Evolutionary conservation across 2,888 invertebrate genomes (phyloP).

Genomic region (Callyntrura sp.): DNA sequence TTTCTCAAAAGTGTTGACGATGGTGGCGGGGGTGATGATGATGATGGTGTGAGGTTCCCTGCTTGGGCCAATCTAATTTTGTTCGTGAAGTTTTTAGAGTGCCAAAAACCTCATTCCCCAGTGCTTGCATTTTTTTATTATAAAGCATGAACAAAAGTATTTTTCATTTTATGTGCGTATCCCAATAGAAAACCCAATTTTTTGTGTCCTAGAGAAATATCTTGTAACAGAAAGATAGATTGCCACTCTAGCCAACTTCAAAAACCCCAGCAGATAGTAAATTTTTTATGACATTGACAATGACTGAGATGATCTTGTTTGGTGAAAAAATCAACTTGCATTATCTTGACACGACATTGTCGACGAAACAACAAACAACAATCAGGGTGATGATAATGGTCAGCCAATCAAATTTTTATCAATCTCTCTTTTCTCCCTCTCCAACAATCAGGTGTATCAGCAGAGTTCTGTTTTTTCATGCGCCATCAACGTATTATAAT

Average conservation of each 20-base stretch:
- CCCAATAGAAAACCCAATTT: no score
- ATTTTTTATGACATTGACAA: constrained; percentile 24
- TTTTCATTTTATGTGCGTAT: no score
- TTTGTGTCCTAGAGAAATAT: no score
- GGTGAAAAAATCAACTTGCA: constrained; percentile 29
- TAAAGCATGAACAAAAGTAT: no score
- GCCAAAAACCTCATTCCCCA: constrained; percentile 31
- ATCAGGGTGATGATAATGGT: background rate
- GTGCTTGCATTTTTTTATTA: no score
- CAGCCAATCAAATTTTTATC: constrained; percentile 39
- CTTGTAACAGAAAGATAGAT: no score
- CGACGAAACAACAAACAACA: background rate
- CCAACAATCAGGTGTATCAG: no score
- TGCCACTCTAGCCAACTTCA: no score
- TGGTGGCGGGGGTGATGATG: background rate
- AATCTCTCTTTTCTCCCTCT: constrained; percentile 10
- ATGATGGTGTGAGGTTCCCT: constrained; percentile 33
- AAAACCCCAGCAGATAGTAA: no score
- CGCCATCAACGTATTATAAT: no score
- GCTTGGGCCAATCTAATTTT: constrained; percentile 31
- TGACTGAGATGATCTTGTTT: constrained; percentile 9
- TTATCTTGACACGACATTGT: background rate
- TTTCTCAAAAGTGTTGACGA: no score
- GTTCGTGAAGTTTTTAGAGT: constrained; percentile 33
- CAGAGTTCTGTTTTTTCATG: no score